Conservation (phyloP, 2,113 vertebrate species). For the Eublepharis macularius region DNA sequence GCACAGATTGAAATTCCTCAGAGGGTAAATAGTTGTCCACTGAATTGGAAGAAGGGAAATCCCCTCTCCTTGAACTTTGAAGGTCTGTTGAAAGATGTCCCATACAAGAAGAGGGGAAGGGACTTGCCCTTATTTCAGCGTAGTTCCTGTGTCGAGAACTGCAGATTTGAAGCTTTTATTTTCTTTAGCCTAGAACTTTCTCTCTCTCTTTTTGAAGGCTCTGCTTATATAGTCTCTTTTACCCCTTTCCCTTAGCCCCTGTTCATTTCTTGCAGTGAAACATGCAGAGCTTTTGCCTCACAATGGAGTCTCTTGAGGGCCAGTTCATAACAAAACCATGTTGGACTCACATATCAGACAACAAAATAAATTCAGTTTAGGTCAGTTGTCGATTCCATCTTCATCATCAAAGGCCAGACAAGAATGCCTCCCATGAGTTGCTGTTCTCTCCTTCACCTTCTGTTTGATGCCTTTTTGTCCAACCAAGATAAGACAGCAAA, state of each 20-base stretch:
- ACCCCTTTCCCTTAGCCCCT: background rate
- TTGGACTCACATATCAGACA: background rate
- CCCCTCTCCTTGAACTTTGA: background rate
- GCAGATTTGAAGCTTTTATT: too few relatives aligned
- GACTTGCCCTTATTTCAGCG: background rate
- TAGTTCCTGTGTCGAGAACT: background rate
- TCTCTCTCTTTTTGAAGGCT: background rate
- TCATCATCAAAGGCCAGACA: too few relatives aligned
- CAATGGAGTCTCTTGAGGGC: background rate
- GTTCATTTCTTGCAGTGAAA: background rate
- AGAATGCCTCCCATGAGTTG: too few relatives aligned
- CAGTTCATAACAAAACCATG: background rate
- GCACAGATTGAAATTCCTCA: background rate
- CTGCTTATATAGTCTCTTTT: background rate
- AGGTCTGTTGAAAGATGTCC: background rate
- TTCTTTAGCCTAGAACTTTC: background rate
- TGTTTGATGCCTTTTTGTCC: too few relatives aligned
- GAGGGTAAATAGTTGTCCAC: background rate
- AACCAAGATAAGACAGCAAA: too few relatives aligned
- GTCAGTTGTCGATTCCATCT: background rate
- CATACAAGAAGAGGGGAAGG: background rate
- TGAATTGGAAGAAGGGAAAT: background rate
- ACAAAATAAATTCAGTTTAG: background rate
- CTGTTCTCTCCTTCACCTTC: too few relatives aligned
- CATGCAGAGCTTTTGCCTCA: background rate